Evolutionary conservation across 2,113 vertebrate genomes (phyloP), one percentile per base, ranked within the genome.

Genomic region (Phyllostomus discolor): DNA sequence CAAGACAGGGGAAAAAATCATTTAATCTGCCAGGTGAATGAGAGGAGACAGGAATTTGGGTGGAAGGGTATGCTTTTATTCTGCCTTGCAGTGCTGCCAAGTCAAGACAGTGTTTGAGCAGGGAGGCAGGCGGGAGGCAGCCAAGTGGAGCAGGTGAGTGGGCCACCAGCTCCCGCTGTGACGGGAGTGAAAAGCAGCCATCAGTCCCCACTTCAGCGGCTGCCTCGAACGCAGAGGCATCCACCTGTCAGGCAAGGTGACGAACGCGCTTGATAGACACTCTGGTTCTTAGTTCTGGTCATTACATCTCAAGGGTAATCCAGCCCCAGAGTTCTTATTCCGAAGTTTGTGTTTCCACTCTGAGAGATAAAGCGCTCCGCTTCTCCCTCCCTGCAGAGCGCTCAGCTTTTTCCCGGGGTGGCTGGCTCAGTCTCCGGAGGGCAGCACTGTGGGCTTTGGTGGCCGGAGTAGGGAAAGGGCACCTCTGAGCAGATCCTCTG

Each of bases 1-100:
- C 94, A 97, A 97, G 94, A 97, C 93, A 93, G 92, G 95, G 93
- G 96, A 97, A 97, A 96, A 98, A 97, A 98, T 96, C 83, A 95
- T 97, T 97, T 98, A 90, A 96, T 98, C 96, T 95, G 92, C 43
- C 24, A 93, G 95, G 95, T 73, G 98, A 97, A 98, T 97, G 96
- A 95, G 90, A 96, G 94, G 54, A 83, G 97, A 97, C 96, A 97
- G 97, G 93, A 98, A 93, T 96, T 97, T 96, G 96, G 97, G 97
- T 96, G 88, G 96, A 93, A 81, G 86, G 69, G 79, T 94, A 91
- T 94, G 94, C 86, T 98, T 98, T 96, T 78, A 96, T 98, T 98
- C 96, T 73, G 83, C 97, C 96, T 97, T 94, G 79, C 80, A 66
- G 43, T 67, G 54, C 97, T 98, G 98, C 97, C 98, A 98, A 98